These are phyloP conservation scores for Helicoverpa armigera DNA, from an alignment of 1,140 invertebrate species.

Conservation along the genomic window DNA sequence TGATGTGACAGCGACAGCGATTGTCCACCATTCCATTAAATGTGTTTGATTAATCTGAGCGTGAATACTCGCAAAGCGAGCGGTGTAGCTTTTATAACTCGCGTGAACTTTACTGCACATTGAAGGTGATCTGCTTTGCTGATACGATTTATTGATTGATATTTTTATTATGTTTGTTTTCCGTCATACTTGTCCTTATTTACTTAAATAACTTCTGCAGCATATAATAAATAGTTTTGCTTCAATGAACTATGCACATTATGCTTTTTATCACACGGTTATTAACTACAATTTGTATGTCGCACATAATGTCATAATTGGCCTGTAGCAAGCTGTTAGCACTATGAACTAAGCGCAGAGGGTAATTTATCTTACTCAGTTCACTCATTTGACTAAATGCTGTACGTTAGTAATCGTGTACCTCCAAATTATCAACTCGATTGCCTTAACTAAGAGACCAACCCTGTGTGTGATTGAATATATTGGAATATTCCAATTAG, in stretches of 20 bases:
- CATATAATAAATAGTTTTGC: not conserved
- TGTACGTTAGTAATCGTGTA: slow-evolving; percentile 33
- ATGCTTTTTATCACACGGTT: no score
- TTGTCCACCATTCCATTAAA: slow-evolving; percentile 18
- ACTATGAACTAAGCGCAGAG: not conserved
- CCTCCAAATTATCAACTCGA: slow-evolving; percentile 24
- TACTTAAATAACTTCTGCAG: not conserved
- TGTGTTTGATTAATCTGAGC: slow-evolving; percentile 11
- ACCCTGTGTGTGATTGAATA: slow-evolving; percentile 40
- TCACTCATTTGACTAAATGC: slow-evolving; percentile 32
- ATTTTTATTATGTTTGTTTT: not conserved
- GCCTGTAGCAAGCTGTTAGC: slow-evolving; percentile 8
- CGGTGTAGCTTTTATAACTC: not conserved
- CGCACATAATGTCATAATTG: not conserved
- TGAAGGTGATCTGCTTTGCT: slow-evolving; percentile 3
- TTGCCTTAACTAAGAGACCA: slow-evolving; percentile 26
- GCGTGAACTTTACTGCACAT: not conserved
- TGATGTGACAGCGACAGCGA: slow-evolving; percentile 7
- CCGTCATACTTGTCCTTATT: not conserved
- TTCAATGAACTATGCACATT: no score
- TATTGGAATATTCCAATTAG: slow-evolving; percentile 47
- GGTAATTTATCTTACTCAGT: slow-evolving; percentile 39
- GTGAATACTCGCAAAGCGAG: not conserved
- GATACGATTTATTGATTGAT: not conserved
- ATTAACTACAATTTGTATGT: no score